Percentiles rank a stretch among this genome's conserved stretches.
Conservation (phyloP, 1,140 invertebrate genomes). For the Drosophila pseudoananassae region DNA sequence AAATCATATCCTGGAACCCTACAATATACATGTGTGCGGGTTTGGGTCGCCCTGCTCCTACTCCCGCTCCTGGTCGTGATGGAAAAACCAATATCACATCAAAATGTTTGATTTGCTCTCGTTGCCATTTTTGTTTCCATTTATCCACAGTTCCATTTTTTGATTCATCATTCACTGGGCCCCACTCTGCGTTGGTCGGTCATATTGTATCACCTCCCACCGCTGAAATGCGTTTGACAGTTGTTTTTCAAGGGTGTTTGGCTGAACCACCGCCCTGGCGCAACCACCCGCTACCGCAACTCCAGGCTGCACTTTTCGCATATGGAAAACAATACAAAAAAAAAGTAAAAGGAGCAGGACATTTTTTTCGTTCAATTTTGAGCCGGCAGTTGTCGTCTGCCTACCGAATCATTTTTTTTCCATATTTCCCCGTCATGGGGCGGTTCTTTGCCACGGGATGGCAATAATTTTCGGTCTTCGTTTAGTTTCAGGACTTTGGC, state of each 20-base stretch:
- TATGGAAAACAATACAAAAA: slow-evolving; percentile 7
- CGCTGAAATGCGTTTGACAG: slow-evolving; percentile 72
- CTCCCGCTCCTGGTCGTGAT: neutral
- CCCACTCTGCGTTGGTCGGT: neutral
- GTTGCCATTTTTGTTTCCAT: slow-evolving; percentile 10
- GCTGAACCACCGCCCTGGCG: slow-evolving; percentile 24
- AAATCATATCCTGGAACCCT: slow-evolving; percentile 10
- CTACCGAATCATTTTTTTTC: slow-evolving; percentile 29
- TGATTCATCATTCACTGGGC: slow-evolving; percentile 35
- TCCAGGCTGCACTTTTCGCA: slow-evolving; percentile 45
- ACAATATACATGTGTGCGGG: neutral
- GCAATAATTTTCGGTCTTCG: slow-evolving; percentile 37
- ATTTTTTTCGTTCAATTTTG: slow-evolving; percentile 20
- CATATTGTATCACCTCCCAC: slow-evolving; percentile 18
- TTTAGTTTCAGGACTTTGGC: slow-evolving; percentile 39
- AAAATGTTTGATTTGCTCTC: slow-evolving; percentile 35
- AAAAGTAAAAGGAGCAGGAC: slow-evolving; percentile 10
- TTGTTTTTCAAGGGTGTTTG: slow-evolving; percentile 76
- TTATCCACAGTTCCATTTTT: neutral
- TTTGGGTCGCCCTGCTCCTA: neutral
- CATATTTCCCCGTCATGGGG: slow-evolving; percentile 26
- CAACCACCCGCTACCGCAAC: slow-evolving; percentile 35
- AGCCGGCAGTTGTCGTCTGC: slow-evolving; percentile 45
- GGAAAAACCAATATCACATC: slow-evolving; percentile 56
- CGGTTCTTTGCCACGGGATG: slow-evolving; percentile 8